Percentiles rank a stretch among this genome's conserved stretches.
These are phyloP conservation scores for Muschampia plurimacula DNA, from an alignment of 2,888 invertebrate genomes.

Conservation along the genomic window DNA sequence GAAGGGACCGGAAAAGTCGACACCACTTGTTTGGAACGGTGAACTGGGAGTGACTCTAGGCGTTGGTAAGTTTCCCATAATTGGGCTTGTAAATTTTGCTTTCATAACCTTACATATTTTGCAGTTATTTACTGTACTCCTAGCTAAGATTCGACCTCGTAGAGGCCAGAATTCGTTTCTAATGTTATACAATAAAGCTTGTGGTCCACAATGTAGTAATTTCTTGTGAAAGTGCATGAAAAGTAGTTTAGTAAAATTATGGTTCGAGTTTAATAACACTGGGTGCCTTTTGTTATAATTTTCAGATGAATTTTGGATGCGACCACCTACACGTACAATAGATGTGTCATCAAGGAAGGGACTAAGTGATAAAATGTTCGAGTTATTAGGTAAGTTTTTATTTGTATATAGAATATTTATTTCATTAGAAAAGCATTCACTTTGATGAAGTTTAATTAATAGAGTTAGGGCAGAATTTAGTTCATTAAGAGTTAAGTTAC, in stretches of 20 bases:
- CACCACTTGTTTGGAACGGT: slow-evolving; percentile 7
- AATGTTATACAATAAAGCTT: slow-evolving; percentile 28
- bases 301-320: slow-evolving; percentile 28
- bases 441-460: slow-evolving; percentile 8
- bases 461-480: slow-evolving; percentile 2
- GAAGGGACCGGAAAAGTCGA: slow-evolving; percentile 7
- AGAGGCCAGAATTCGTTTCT: slow-evolving; percentile 36
- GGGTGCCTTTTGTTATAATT: slow-evolving; percentile 33
- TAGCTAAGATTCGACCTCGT: slow-evolving; percentile 28
- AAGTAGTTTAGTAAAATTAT: slow-evolving; percentile 37
- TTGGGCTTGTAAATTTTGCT: slow-evolving; percentile 20
- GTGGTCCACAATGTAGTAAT: slow-evolving; percentile 35
- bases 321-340: slow-evolving; percentile 16
- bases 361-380: not conserved
- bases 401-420: slow-evolving; percentile 2
- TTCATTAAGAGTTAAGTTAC: slow-evolving; percentile 7
- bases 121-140: slow-evolving; percentile 37
- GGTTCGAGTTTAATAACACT: slow-evolving; percentile 21
- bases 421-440: slow-evolving; percentile 3
- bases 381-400: slow-evolving; percentile 1
- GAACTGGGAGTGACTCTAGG: slow-evolving; percentile 9
- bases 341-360: slow-evolving; percentile 11
- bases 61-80: slow-evolving; percentile 3
- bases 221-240: slow-evolving; percentile 35
- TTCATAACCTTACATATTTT: slow-evolving; percentile 26